Base-by-base conservation (phyloP, 2,113 vertebrate genomes). In the Sebastes fasciatus region DNA sequence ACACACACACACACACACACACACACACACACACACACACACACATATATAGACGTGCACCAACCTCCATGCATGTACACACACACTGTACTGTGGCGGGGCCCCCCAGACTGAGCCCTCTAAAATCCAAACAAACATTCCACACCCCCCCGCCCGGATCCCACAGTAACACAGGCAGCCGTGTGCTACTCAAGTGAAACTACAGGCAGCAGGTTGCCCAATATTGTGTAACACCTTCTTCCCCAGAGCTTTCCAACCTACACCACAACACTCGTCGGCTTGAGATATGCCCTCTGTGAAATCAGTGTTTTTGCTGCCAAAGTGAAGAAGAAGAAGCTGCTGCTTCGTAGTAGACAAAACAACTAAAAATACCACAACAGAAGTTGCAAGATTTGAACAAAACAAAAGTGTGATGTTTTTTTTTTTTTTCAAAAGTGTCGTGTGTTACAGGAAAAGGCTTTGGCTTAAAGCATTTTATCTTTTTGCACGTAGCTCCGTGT, bases 91-190 rank as follows among this genome's bases (percentile, higher is more conserved):
- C 45, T 1, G 16, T 70, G 55, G 40, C 6, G 52, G 43, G 64
- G 55, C 67, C 86, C 83, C 79, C 57, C 60, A 40, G 48, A 26
- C 77, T 26, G 62, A 63, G 79, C 60, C 74, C 45, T 60, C 43
- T 65, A 11, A 79, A 90, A 86, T 75, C 64, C 79, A 90, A 91
- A 86, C 89, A 93, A 92, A 86, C 91, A 84, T 86, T 87, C 84
- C 75, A 34, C 68, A 21, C 61, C 77, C 83, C 54, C 48, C 73
- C 61, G 77, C 73, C 80, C 11, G 9, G 16, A 74, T 82, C 57
- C 81, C 83, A 64, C 80, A 85, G 73, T 46, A 87, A 91, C 88
- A 86, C 80, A 75, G 71, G 64, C 89, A 49, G 80, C 82, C 46
- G 26, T 83, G 17, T 78, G 84, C 89, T 92, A 89, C 87, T 87